Conservation (phyloP, 2,797 vertebrate species). For the Ispidina lecontei region DNA sequence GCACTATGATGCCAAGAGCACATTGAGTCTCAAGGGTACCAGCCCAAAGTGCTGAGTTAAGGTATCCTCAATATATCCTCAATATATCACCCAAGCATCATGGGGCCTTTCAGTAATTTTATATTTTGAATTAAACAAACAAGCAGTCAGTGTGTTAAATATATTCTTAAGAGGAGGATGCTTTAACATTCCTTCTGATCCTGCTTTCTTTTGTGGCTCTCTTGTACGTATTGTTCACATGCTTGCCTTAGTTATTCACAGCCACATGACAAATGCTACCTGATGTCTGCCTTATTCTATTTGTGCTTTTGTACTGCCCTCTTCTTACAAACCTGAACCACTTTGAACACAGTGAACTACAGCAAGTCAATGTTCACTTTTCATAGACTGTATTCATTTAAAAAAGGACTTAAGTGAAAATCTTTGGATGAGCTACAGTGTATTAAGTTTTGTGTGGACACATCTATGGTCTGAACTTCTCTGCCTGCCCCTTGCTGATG, state of each 20-base stretch:
- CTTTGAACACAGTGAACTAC: conserved; percentile 27
- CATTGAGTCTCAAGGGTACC: background rate
- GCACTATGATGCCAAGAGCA: background rate
- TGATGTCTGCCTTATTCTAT: background rate
- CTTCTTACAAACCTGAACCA: conserved; percentile 23
- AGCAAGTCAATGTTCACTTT: conserved; percentile 24
- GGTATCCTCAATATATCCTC: background rate
- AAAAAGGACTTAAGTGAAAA: background rate
- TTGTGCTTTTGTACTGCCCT: conserved; percentile 39
- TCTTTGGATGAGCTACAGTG: background rate
- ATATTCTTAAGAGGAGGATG: background rate
- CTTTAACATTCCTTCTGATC: background rate
- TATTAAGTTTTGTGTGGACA: conserved; percentile 14
- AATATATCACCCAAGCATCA: background rate
- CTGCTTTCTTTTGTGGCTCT: background rate
- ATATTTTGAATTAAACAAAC: conserved; percentile 2
- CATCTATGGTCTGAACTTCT: conserved; percentile 1
- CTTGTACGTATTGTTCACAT: background rate
- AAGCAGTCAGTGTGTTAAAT: background rate
- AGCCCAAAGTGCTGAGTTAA: background rate
- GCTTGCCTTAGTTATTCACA: conserved; percentile 4
- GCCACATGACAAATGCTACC: background rate
- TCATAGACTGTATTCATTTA: background rate
- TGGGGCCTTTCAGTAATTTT: background rate
- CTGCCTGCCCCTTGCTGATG: conserved; percentile 1